Percentiles rank a stretch among this genome's conserved stretches.
These are phyloP conservation scores for Pseudolycoriella hygida DNA, from an alignment of 2,888 invertebrate species.

Conservation along the genomic window DNA sequence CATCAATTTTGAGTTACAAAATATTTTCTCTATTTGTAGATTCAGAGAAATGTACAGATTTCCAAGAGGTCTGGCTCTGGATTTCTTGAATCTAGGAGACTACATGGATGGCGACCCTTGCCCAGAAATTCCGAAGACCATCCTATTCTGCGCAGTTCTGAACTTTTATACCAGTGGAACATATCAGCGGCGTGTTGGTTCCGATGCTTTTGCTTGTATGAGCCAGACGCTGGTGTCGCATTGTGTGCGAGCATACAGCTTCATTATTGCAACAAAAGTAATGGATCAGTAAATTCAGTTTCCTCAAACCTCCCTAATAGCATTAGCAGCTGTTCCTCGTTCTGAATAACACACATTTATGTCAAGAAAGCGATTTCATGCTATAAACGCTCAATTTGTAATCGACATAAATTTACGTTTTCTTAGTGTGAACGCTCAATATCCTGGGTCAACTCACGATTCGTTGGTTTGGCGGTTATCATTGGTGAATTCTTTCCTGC, in stretches of 20 bases:
- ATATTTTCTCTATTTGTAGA: background rate
- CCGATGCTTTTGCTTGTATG: background rate
- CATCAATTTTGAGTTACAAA: too few relatives aligned
- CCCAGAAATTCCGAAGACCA: background rate
- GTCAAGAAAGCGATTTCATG: constrained; percentile 1
- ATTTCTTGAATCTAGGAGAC: background rate
- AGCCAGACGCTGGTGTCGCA: background rate
- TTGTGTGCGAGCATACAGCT: background rate
- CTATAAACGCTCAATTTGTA: constrained; percentile 1
- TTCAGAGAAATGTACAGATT: background rate
- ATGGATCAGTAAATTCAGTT: background rate
- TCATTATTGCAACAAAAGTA: background rate
- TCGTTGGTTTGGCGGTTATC: background rate
- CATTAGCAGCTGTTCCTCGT: background rate
- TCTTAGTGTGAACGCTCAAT: background rate
- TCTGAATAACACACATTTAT: background rate
- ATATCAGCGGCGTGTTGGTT: constrained; percentile 2
- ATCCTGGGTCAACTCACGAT: constrained; percentile 4
- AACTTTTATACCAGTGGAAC: constrained; percentile 3
- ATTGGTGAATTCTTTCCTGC: background rate
- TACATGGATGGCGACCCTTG: background rate
- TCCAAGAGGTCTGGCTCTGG: background rate
- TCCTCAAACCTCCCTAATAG: background rate
- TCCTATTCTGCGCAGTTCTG: background rate
- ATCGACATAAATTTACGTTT: background rate